Base-by-base conservation (phyloP, 2,888 invertebrate species). In the Neoascia interrupta region DNA sequence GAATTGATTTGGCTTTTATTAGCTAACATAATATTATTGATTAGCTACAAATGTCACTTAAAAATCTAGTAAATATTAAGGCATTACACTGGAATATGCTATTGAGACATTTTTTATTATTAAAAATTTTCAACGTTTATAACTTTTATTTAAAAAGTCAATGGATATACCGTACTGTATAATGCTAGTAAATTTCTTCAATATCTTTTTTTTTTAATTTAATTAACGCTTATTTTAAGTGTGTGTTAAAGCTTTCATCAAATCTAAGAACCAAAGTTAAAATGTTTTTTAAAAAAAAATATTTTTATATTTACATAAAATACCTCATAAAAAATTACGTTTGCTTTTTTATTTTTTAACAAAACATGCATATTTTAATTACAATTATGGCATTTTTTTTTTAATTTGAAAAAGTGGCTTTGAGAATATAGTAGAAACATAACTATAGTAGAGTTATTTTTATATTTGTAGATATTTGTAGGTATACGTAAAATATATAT, bases 31-130 rank as follows among this genome's bases (percentile, higher is more conserved):
- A 69, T 64, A 19, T 36, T 68, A 26, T 41, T 56, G 66, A 70
- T 70, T 75, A 81, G 70, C 68, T 69, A 75, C 43, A 36, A 81
- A 69, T 69, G 31, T 81, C 45, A 64, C 64, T 81, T 81, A 75
- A 70, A 58, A 75, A 70, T 75, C 75, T 75, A 75, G 54, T 81
- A 81, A 76, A 81, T 81, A 66, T 81, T 82, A 82, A 82, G 82
- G 82, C 82, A 82, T 81, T 82, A 81, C 75, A 82, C 81, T 82
- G 82, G 82, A 82, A 82, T 82, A 80, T 80, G 80, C 81, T 82
- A 73, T 81, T 72, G 76, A 76, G 56, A 76, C 69, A 60, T 70
- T 76, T 60, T 66, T 66, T 70, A 53, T 61, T 68, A 58, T 41
- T 54, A 16, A n/a, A n/a, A n/a, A n/a, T 51, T 54, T 56, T 39